A percentile compares a stretch with the other conserved stretches of the same genome.
Evolutionary conservation across 2,113 vertebrate genomes (phyloP).

Genomic region (Spilogale gracilis): DNA sequence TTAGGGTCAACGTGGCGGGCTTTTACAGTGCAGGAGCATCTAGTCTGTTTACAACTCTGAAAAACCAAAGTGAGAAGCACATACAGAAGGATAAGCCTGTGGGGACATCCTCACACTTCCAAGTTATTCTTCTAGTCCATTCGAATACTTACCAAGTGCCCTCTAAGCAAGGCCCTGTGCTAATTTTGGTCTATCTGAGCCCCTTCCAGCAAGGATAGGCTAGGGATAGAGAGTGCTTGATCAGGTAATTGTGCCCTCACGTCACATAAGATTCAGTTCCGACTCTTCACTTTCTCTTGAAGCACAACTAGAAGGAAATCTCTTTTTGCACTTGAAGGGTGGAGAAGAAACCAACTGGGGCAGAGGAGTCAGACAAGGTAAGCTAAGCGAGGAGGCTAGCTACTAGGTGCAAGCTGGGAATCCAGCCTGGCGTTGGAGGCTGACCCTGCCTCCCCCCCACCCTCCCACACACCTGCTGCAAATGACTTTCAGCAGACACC

Average conservation of each 20-base stretch:
- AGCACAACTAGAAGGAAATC: neutral
- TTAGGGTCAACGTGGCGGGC: slow-evolving; percentile 97
- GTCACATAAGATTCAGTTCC: neutral
- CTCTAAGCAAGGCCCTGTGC: neutral
- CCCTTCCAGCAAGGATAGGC: rapidly evolving
- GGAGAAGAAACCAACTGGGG: neutral
- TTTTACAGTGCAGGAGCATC: slow-evolving; percentile 93
- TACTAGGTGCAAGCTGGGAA: neutral
- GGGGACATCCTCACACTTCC: neutral
- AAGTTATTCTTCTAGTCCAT: neutral
- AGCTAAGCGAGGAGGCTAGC: neutral
- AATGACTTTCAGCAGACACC: neutral
- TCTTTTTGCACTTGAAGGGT: neutral
- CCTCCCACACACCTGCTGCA: neutral
- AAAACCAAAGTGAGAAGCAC: slow-evolving; percentile 24
- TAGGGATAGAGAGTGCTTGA: neutral
- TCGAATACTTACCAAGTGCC: neutral
- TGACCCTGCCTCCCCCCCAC: neutral
- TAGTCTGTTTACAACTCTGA: slow-evolving; percentile 95
- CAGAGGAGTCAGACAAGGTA: neutral
- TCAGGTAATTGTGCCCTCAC: rapidly evolving
- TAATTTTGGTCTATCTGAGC: neutral
- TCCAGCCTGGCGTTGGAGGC: neutral
- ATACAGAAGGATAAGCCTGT: neutral
- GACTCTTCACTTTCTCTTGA: neutral